Base-by-base conservation (phyloP, 2,797 vertebrate genomes). In the Mallotus villosus region DNA sequence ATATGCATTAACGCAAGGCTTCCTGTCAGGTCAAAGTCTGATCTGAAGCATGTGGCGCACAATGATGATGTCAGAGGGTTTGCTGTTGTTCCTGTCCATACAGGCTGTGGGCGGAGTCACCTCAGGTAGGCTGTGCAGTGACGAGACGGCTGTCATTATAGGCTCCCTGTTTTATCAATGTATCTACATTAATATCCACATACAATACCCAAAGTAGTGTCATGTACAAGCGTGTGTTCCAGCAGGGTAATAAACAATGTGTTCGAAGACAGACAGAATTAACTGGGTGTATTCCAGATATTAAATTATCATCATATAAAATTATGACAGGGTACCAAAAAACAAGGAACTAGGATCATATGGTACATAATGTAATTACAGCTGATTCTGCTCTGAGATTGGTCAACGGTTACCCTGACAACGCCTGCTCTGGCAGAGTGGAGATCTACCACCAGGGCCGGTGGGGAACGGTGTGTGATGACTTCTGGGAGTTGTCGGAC, bases 371-470 rank as follows among this genome's bases (percentile, higher is more conserved):
- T 46, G 9, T 46, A 46, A 46, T 55, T 55, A n/a, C 19, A n/a
- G 51, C 17, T 5, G 17, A n/a, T 55, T 17, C 51, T 55, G 4
- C 4, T 55, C 51, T 55, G 51, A 55, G 51, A 55, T n/a, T 55
- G 51, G 51, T 55, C 51, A 55, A 55, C 51, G 51, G 51, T n/a
- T 55, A 55, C 51, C 16, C 51, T 55, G 51, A 55, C 17, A 55
- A 55, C 19, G 51, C 51, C 51, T 55, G 51, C 51, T 55, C 51
- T 55, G 51, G 51, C 51, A 55, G 51, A 55, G 51, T 55, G 51
- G 51, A 55, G 51, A n/a, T 55, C 16, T 55, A 5, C 17, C 51
- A 55, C 51, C 51, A 19, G 5, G 51, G 19, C 51, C 51, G 5
- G 51, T 55, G 51, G 51, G 51, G 51, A 1, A 55, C 51, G 17